A percentile compares a stretch with the other conserved stretches of the same genome.
phyloP scores from a whole-genome alignment of 2,888 invertebrate species.

The Lasioglossum lativentre region DNA sequence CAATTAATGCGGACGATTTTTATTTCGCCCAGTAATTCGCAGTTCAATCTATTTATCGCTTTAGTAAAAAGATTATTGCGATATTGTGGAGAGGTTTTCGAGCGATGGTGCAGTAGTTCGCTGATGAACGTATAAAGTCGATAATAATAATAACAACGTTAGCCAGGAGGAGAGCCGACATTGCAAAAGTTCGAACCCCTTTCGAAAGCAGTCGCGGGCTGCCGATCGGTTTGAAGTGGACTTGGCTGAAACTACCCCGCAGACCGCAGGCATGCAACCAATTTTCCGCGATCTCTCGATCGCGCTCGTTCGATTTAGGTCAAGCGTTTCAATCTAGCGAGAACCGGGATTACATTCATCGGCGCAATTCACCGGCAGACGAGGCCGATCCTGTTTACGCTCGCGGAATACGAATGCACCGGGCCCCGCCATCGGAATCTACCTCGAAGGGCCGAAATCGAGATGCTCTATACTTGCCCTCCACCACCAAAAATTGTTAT shows the following conservation, averaged over 20 bases:
- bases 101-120: background rate
- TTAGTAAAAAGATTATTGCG: background rate
- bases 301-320: conserved; percentile 53
- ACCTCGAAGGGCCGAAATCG: background rate
- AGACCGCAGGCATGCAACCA: conserved; percentile 32
- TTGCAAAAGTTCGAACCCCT: background rate
- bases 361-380: conserved; percentile 31
- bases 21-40: background rate
- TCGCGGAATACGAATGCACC: background rate
- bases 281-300: conserved; percentile 52
- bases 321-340: conserved; percentile 59
- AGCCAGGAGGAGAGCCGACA: background rate
- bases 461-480: too few relatives aligned
- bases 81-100: background rate
- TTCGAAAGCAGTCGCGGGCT: background rate
- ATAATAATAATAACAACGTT: background rate
- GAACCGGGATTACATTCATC: conserved; percentile 52
- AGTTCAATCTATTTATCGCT: background rate
- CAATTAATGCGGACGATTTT: too few relatives aligned
- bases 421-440: background rate
- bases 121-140: background rate
- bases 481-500: too few relatives aligned
- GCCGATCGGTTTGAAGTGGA: conserved; percentile 39
- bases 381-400: conserved; percentile 27
- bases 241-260: conserved; percentile 39